Conservation (phyloP, 2,113 vertebrate species). For the Chitala chitala region DNA sequence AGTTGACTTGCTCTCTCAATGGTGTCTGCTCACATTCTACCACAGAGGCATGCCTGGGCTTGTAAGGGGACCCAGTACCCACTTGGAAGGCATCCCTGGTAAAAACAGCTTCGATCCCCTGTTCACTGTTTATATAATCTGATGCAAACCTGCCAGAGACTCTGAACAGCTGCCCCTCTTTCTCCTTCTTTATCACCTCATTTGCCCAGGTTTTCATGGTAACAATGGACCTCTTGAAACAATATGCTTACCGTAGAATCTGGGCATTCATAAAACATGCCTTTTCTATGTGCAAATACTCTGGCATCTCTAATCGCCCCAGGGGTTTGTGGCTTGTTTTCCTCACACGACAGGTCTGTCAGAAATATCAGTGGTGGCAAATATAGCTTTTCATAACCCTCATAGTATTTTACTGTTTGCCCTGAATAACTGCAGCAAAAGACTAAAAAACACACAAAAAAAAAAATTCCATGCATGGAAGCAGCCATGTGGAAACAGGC, state of each 20-base stretch:
- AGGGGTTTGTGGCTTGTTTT: constrained; percentile 1
- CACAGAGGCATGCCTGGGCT: constrained; percentile 32
- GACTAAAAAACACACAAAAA: constrained; percentile 20
- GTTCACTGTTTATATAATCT: constrained; percentile 37
- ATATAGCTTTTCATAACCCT: constrained; percentile 1
- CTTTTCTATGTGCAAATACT: neutral
- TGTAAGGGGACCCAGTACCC: constrained; percentile 28
- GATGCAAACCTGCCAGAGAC: constrained; percentile 34
- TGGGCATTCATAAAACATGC: neutral
- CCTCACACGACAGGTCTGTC: constrained; percentile 13
- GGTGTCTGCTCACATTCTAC: constrained; percentile 26
- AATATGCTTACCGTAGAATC: neutral
- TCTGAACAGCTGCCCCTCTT: constrained; percentile 27
- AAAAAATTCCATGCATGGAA: constrained; percentile 17
- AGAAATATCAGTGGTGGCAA: constrained; percentile 7
- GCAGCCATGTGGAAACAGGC: neutral
- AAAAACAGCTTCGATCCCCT: constrained; percentile 30
- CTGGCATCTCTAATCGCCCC: neutral
- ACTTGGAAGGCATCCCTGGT: constrained; percentile 34
- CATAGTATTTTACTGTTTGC: neutral
- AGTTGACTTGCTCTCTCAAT: constrained; percentile 28
- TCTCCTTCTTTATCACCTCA: neutral
- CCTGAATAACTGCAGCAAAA: neutral
- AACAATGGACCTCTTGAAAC: constrained; percentile 14
- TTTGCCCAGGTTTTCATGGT: neutral